Evolutionary conservation across 1,140 invertebrate species (phyloP), one percentile per base, ranked within the genome.

Genomic region (Danaus melanippus): DNA sequence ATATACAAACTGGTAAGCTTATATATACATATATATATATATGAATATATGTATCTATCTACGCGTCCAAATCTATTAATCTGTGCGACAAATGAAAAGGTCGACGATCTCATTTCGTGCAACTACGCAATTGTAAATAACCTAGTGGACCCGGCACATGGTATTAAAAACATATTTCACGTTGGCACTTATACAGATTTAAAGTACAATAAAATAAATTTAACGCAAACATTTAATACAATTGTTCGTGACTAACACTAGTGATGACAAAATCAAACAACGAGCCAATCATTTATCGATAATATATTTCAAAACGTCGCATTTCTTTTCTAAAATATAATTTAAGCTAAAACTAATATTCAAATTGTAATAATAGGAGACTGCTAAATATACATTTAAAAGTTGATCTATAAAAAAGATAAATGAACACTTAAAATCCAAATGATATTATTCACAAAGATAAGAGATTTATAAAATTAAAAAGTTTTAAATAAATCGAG

Each of bases 51-150:
- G 12, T 44, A 12, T 44, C 42, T 44, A 44, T n/a, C 12, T 52
- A 39, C 43, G 64, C 53, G 50, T 40, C 15, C 32, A 17, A 45
- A 52, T 44, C 50, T 46, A 65, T 62, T 62, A 48, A 67, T 48
- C 51, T 41, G 54, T 42, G 53, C 48, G 67, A 69, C 67, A 70
- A 64, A 73, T 71, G 70, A 66, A 48, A 59, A 59, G 73, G 69
- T 74, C 71, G 65, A 57, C 51, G 74, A 68, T 65, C 76, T 49
- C 54, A 48, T 42, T 58, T 47, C 53, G 42, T 58, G 56, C 43
- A 10, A 65, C 56, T 56, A 62, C 64, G 65, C 62, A 69, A 65
- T 60, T 66, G 56, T 62, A 58, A 68, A 72, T 62, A 66, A 32
- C 44, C 12, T 45, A 21, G 40, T 21, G 42, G 54, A 42, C 50